Evolutionary conservation across 1,140 invertebrate species (phyloP).

Genomic region (Cotesia vestalis): DNA sequence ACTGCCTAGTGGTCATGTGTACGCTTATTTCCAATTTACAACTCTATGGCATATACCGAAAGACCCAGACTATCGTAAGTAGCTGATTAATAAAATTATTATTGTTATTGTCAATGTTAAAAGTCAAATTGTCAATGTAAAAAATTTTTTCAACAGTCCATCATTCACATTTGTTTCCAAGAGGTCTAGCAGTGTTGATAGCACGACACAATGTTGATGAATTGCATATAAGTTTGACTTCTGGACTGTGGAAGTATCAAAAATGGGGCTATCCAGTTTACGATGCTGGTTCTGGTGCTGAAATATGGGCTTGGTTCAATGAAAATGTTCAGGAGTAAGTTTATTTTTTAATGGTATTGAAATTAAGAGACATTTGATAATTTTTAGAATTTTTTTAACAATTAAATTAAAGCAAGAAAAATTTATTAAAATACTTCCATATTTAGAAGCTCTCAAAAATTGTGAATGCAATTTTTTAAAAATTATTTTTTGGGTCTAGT

Average conservation of each 20-base stretch:
- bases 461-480: too few relatives aligned
- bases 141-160: conserved; percentile 66
- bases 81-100: conserved; percentile 21
- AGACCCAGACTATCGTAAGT: conserved; percentile 69
- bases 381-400: too few relatives aligned
- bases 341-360: too few relatives aligned
- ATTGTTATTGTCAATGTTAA: not conserved
- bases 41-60: conserved; percentile 75
- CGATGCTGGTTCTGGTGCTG: conserved; percentile 90
- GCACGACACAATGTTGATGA: conserved; percentile 86
- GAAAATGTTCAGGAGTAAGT: conserved; percentile 59
- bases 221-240: conserved; percentile 89
- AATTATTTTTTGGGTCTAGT: too few relatives aligned
- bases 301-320: conserved; percentile 92
- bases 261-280: conserved; percentile 91
- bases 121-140: not conserved
- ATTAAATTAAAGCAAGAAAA: too few relatives aligned
- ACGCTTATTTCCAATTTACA: conserved; percentile 87
- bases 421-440: too few relatives aligned
- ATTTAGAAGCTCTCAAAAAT: too few relatives aligned
- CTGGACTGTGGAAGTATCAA: conserved; percentile 92
- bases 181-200: conserved; percentile 90
- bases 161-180: conserved; percentile 89
- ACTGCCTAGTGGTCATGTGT: conserved; percentile 78
- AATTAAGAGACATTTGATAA: too few relatives aligned